These are phyloP conservation scores for Petrocephalus schoutedeni DNA, from an alignment of 2,797 vertebrate species.

Conservation along the genomic window DNA sequence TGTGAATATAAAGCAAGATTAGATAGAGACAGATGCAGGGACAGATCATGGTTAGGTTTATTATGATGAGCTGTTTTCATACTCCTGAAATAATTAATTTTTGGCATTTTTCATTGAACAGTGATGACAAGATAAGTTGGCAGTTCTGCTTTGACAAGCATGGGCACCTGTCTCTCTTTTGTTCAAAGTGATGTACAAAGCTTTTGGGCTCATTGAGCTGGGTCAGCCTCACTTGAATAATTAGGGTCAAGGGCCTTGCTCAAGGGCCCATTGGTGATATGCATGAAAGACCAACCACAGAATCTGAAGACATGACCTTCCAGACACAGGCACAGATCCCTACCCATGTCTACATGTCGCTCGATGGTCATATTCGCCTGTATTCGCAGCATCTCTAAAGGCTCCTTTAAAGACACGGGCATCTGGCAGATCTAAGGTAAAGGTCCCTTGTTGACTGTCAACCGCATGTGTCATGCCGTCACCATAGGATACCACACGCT, in stretches of 20 bases:
- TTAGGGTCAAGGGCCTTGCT: not conserved
- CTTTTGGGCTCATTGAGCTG: not conserved
- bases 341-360: not conserved
- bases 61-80: not conserved
- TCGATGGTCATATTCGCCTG: not conserved
- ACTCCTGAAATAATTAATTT: not conserved
- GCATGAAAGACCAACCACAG: not conserved
- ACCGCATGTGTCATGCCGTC: not conserved
- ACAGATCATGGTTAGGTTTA: not conserved
- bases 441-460: not conserved
- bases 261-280: not conserved
- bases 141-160: not conserved
- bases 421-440: not conserved
- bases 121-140: not conserved
- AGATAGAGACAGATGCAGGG: not conserved
- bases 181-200: not conserved
- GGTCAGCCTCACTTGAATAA: not conserved
- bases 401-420: not conserved
- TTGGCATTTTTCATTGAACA: not conserved
- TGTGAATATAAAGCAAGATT: not conserved
- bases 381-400: not conserved
- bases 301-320: not conserved
- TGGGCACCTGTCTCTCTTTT: not conserved
- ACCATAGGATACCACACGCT: not conserved
- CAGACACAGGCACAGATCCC: not conserved